Base-by-base conservation (phyloP, 2,888 invertebrate species). In the Agapetus fuscipes region DNA sequence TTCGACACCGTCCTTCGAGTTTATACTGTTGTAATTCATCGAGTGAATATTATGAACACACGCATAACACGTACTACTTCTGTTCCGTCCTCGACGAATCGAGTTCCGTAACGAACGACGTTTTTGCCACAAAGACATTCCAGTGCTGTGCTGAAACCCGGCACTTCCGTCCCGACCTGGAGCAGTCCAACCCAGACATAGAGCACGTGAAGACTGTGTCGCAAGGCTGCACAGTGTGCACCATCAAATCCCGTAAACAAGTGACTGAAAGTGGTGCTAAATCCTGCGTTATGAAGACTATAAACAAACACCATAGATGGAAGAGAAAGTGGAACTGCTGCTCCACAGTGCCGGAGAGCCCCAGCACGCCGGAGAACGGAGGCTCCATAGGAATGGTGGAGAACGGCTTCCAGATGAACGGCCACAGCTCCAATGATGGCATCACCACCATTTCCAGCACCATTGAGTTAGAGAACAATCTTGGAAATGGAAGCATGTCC, bases 281-380 rank as follows among this genome's bases (percentile, higher is more conserved):
- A 3, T 46, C 47, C 16, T 57, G 56, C 46, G 55, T 55, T 31
- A 51, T 58, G 37, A 59, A 59, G 43, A 54, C 57, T 9, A 61
- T 63, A 25, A 59, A 62, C 15, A 64, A 65, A 41, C 61, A 62
- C 41, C 64, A 65, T 45, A 57, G 65, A 16, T 64, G 62, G 61
- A 57, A 64, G 25, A 63, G 66, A 50, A 72, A 69, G 60, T 75
- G 74, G 74, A 74, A 73, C 51, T 75, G 74, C 50, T 75, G 74
- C 50, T 60, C 70, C 29, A 69, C 66, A 20, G 71, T 72, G 6
- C 74, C 74, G 1, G 74, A 74, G 45, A 74, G 74, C 57, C 74
- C 74, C 0, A 73, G 74, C 52, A 66, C 71, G 51, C 68, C 70
- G 34, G 63, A 65, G 37, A 71, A 71, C 53, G 60, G 60, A 20